Conservation (phyloP, 2,113 vertebrate genomes). For the Cryptomyrus ogoouensis region DNA sequence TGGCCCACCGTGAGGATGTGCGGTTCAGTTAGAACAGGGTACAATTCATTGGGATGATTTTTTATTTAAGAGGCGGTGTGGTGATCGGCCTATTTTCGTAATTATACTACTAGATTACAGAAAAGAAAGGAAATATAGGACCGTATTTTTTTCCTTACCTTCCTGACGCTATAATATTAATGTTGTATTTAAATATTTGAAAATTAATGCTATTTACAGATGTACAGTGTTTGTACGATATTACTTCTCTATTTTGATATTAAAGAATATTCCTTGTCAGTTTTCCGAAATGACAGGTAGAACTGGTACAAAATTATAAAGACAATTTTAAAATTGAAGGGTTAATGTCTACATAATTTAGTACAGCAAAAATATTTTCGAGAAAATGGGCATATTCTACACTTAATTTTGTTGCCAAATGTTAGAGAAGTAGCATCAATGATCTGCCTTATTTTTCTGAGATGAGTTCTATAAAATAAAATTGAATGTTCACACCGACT, state of each 20-base stretch:
- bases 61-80: accelerated
- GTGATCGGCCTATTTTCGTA: not conserved
- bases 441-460: constrained; percentile 46
- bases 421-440: constrained; percentile 31
- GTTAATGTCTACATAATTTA: constrained; percentile 41
- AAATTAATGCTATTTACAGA: not conserved
- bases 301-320: constrained; percentile 20
- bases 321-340: constrained; percentile 28
- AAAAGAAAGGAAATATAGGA: not conserved
- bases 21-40: not conserved
- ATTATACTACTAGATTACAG: not conserved
- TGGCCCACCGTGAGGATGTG: not conserved
- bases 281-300: constrained; percentile 9
- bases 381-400: constrained; percentile 38
- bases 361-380: constrained; percentile 49
- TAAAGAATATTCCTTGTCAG: not conserved
- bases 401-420: constrained; percentile 54
- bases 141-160: not conserved
- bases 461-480: constrained; percentile 45
- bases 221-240: constrained; percentile 11
- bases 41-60: not conserved
- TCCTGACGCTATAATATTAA: not conserved
- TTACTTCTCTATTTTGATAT: constrained; percentile 22
- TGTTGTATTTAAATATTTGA: constrained; percentile 14
- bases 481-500: constrained; percentile 14